These are phyloP conservation scores for Gadopsis bispinosus DNA, from an alignment of 2,797 vertebrate genomes.

Conservation along the genomic window DNA sequence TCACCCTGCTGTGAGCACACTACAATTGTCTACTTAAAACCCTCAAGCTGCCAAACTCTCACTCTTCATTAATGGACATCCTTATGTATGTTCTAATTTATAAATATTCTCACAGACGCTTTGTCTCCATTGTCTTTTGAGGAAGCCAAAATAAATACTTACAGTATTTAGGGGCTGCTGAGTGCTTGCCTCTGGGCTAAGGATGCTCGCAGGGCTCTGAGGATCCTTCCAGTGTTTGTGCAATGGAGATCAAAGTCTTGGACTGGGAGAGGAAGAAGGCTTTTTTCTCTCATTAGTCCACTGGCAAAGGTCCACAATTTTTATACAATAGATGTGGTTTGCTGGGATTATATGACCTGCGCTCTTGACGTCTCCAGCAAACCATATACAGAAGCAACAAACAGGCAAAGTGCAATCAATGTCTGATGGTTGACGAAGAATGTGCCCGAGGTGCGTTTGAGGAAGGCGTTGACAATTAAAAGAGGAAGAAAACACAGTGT, in stretches of 20 bases:
- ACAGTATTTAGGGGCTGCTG: constrained; percentile 70
- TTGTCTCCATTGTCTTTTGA: constrained; percentile 63
- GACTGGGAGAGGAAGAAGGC: constrained; percentile 40
- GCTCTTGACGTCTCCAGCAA: constrained; percentile 27
- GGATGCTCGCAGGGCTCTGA: constrained; percentile 55
- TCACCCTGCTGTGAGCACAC: not conserved
- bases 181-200: constrained; percentile 71
- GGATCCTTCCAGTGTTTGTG: constrained; percentile 61
- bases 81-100: constrained; percentile 50
- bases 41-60: constrained; percentile 42
- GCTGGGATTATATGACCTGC: constrained; percentile 24
- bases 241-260: constrained; percentile 61
- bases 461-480: constrained; percentile 27
- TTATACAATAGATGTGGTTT: constrained; percentile 20
- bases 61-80: constrained; percentile 42
- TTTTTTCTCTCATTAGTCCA: constrained; percentile 62
- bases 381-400: constrained; percentile 14
- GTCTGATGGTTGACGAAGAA: constrained; percentile 10
- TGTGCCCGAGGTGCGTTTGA: constrained; percentile 12
- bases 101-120: constrained; percentile 58
- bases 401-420: constrained; percentile 14
- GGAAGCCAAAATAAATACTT: constrained; percentile 74
- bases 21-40: constrained; percentile 19
- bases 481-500: not conserved
- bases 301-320: constrained; percentile 31